Conservation (phyloP, 1,140 invertebrate species). For the Drosophila busckii region DNA sequence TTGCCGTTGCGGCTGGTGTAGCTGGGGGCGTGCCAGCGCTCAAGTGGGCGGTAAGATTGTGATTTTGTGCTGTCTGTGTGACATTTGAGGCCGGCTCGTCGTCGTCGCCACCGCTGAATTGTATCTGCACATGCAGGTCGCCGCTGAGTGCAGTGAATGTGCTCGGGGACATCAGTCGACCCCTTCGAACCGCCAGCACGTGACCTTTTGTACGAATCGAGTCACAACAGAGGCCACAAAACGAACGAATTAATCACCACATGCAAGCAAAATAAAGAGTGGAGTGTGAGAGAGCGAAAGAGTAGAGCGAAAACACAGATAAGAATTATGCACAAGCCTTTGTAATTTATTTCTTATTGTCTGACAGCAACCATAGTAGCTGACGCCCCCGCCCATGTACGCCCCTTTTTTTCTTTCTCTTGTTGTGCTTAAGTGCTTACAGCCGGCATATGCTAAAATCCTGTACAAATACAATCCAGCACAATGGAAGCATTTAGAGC, state of each 20-base stretch:
- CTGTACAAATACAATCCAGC: slow-evolving; percentile 4
- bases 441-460: slow-evolving; percentile 10
- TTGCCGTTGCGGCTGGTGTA: neutral
- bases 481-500: neutral
- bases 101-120: slow-evolving; percentile 54
- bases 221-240: slow-evolving; percentile 11
- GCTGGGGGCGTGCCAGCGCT: slow-evolving; percentile 35
- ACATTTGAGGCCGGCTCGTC: slow-evolving; percentile 2
- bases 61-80: neutral
- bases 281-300: slow-evolving; percentile 4
- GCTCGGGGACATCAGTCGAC: slow-evolving; percentile 79
- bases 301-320: slow-evolving; percentile 46
- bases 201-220: slow-evolving; percentile 73
- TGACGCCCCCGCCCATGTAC: neutral
- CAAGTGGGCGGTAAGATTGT: slow-evolving; percentile 37
- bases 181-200: slow-evolving; percentile 76
- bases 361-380: slow-evolving; percentile 15
- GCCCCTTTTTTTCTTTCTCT: slow-evolving; percentile 23
- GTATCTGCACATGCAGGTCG: slow-evolving; percentile 81
- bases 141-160: slow-evolving; percentile 83
- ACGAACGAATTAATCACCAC: slow-evolving; percentile 38
- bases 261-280: slow-evolving; percentile 11
- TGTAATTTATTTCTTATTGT: slow-evolving; percentile 68
- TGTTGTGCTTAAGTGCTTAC: slow-evolving; percentile 32
- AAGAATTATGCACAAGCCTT: slow-evolving; percentile 64